Conservation (phyloP, 2,113 vertebrate species). For the Smithornis capensis region DNA sequence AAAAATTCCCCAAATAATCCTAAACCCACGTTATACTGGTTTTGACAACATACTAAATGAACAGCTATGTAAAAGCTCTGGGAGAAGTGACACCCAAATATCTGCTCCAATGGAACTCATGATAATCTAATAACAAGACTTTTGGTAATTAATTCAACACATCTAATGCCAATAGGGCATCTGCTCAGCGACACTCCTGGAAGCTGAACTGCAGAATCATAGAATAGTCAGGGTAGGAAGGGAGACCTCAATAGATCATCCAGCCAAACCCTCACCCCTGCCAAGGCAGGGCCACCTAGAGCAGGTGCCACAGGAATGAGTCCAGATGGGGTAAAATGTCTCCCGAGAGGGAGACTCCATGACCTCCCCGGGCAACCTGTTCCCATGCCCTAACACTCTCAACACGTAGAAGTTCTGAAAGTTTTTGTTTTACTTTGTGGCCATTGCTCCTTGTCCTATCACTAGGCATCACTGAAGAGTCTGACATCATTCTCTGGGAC, state of each 20-base stretch:
- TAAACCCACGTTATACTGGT: fast-evolving
- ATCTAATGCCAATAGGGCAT: fast-evolving
- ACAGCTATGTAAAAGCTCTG: fast-evolving
- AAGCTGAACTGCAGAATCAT: background rate
- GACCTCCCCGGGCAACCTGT: background rate
- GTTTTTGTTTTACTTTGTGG: background rate
- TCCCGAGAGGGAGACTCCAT: too few relatives aligned
- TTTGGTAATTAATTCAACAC: too few relatives aligned
- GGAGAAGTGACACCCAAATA: background rate
- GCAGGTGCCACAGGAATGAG: background rate
- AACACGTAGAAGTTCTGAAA: background rate
- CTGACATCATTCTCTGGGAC: fast-evolving
- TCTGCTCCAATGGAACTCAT: too few relatives aligned
- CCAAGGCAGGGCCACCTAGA: background rate
- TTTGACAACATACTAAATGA: fast-evolving
- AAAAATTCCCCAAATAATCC: background rate
- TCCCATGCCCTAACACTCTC: background rate
- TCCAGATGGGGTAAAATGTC: background rate
- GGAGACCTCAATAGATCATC: background rate
- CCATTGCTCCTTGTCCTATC: background rate
- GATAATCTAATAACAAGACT: fast-evolving
- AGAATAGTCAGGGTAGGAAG: too few relatives aligned
- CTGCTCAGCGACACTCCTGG: fast-evolving
- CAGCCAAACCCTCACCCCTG: too few relatives aligned
- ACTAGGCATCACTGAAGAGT: background rate